Evolutionary conservation across 2,797 vertebrate species (phyloP).

Genomic region (Chelonia mydas): DNA sequence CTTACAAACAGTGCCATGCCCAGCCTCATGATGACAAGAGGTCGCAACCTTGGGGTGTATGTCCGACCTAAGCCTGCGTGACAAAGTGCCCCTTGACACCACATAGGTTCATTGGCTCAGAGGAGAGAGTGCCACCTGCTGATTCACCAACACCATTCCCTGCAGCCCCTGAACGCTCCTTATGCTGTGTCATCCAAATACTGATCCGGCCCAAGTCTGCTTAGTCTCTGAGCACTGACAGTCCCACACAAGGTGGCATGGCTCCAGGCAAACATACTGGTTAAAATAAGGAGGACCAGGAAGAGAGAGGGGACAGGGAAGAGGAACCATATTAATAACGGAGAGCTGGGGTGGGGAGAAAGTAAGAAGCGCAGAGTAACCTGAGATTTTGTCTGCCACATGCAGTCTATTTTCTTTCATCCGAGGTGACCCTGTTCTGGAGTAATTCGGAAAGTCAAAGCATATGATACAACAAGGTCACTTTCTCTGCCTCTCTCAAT

Average conservation of each 20-base stretch:
- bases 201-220: background rate
- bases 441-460: conserved; percentile 30
- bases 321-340: background rate
- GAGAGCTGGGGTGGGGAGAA: background rate
- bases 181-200: background rate
- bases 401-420: conserved; percentile 61
- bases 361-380: conserved; percentile 23
- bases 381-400: background rate
- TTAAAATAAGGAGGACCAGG: background rate
- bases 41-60: background rate
- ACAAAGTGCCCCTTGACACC: background rate
- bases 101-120: background rate
- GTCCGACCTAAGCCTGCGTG: background rate
- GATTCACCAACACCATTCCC: background rate
- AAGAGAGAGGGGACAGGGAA: background rate
- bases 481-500: background rate
- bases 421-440: background rate
- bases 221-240: background rate
- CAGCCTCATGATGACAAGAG: background rate
- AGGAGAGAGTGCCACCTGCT: background rate
- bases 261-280: background rate
- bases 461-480: conserved; percentile 48
- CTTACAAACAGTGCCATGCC: background rate
- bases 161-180: background rate
- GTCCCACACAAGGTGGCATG: background rate